Percentiles rank a stretch among this genome's conserved stretches.
Conservation (phyloP, 1,140 invertebrate species). For the Myzus persicae region DNA sequence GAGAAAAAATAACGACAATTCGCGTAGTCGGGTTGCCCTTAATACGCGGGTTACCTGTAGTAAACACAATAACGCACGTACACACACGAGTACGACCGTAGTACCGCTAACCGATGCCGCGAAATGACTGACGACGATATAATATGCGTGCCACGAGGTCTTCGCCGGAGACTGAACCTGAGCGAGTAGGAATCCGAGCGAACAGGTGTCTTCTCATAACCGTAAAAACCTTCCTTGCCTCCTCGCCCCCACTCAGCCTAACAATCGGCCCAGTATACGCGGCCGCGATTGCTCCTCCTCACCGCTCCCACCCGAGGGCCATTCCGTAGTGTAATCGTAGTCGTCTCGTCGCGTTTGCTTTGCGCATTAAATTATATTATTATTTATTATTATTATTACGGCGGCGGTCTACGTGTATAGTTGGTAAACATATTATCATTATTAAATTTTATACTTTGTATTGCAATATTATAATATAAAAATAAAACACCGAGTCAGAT, state of each 20-base stretch:
- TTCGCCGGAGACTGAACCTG: constrained; percentile 11
- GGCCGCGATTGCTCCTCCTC: not conserved
- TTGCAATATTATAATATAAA: not conserved
- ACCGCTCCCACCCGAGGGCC: not conserved
- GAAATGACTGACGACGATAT: constrained; percentile 37
- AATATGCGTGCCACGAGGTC: constrained; percentile 44
- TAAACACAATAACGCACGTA: not conserved
- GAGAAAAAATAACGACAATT: not conserved
- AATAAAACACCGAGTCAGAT: not conserved
- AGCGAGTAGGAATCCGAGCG: not conserved
- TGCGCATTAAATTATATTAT: not conserved
- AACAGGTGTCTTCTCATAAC: constrained; percentile 57
- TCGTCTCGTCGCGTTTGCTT: not conserved
- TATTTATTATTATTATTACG: constrained; percentile 16
- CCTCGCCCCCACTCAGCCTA: not conserved
- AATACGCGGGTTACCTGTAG: not conserved
- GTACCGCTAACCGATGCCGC: constrained; percentile 40
- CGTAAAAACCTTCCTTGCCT: constrained; percentile 51
- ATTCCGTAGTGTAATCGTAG: not conserved
- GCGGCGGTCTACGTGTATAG: not conserved
- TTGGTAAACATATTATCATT: not conserved
- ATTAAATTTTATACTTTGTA: not conserved
- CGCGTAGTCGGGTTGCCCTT: not conserved
- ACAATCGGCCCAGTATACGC: not conserved
- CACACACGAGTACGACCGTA: not conserved